Percentiles rank a stretch among this genome's conserved stretches.
phyloP scores from a whole-genome alignment of 2,113 vertebrate species.

The Abramis brama region DNA sequence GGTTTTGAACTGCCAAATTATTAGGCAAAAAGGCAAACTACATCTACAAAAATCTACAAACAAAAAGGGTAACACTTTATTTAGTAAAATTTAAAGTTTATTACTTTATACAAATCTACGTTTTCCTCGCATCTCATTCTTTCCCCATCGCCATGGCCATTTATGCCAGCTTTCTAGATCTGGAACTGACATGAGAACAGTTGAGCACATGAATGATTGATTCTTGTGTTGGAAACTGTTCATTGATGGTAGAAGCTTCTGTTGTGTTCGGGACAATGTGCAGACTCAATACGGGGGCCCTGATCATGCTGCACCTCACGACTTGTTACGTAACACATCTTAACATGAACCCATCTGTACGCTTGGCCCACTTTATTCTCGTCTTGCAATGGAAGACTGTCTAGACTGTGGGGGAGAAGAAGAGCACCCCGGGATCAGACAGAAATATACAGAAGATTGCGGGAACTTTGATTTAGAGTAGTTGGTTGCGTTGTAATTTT shows the following conservation, averaged over 20 bases:
- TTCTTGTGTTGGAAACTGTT: neutral
- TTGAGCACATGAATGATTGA: neutral
- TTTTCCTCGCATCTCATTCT: too few species aligned
- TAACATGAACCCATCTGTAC: neutral
- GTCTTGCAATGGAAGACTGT: neutral
- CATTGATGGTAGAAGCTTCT: constrained; percentile 11
- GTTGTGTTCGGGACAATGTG: neutral
- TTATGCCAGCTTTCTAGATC: neutral
- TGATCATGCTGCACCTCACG: neutral
- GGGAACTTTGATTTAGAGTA: neutral
- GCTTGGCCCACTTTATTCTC: neutral
- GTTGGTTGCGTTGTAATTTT: neutral
- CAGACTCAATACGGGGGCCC: neutral
- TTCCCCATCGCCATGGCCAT: too few species aligned
- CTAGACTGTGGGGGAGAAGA: neutral
- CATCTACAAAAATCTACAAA: neutral
- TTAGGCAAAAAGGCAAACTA: neutral
- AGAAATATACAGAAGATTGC: neutral
- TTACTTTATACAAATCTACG: too few species aligned
- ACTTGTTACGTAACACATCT: neutral
- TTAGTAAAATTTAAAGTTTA: too few species aligned
- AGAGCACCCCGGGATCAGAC: neutral
- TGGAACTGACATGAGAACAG: neutral
- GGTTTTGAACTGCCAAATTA: too few species aligned
- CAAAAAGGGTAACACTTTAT: too few species aligned